Percentiles rank a stretch among this genome's conserved stretches.
These are phyloP conservation scores for Lepidochrysops patricia DNA, from an alignment of 2,888 invertebrate species.

Conservation along the genomic window DNA sequence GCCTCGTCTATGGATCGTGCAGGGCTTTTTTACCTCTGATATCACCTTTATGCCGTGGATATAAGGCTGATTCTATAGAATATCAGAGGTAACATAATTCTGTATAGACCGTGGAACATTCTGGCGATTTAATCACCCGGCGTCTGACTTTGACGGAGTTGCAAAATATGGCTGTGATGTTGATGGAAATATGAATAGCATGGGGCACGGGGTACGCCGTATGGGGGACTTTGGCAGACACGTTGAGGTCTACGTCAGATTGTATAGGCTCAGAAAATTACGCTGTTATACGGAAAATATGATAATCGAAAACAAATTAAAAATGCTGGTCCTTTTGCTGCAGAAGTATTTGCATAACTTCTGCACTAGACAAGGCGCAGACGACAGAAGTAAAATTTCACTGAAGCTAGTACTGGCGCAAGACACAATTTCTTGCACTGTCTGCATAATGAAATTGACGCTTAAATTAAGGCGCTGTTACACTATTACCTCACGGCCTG, in stretches of 20 bases:
- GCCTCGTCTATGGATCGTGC: conserved; percentile 22
- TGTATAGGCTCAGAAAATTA: background rate
- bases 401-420: background rate
- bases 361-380: background rate
- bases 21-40: too few relatives aligned
- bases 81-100: too few relatives aligned
- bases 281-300: too few relatives aligned
- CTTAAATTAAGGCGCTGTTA: background rate
- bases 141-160: conserved; percentile 17
- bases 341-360: background rate
- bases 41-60: too few relatives aligned
- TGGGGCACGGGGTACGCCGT: background rate
- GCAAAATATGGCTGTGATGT: conserved; percentile 13
- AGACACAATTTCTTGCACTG: background rate
- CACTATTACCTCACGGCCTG: background rate
- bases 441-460: background rate
- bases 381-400: too few relatives aligned
- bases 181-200: background rate
- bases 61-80: too few relatives aligned
- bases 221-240: background rate
- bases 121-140: conserved; percentile 18
- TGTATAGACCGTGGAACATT: too few relatives aligned
- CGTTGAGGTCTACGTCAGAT: background rate
- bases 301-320: too few relatives aligned
- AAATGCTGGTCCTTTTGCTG: too few relatives aligned